phyloP scores from a whole-genome alignment of 2,113 vertebrate species.

The Stegastes partitus region DNA sequence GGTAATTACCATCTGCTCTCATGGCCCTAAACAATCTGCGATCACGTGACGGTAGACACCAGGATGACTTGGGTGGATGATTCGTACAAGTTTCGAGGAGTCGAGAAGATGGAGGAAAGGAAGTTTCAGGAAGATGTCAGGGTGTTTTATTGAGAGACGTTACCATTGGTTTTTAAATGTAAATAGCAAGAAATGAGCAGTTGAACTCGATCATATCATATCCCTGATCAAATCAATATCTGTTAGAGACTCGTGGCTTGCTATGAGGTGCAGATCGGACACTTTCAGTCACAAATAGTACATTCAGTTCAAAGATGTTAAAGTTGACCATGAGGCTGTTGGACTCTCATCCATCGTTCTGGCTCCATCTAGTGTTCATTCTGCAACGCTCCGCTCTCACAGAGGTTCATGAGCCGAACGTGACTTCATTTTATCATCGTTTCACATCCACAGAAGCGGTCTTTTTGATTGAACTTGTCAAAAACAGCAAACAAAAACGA shows the following conservation, averaged over 20 bases:
- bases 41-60: conserved; percentile 24
- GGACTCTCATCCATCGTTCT: neutral
- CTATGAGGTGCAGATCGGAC: no score
- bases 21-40: conserved; percentile 40
- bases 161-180: no score
- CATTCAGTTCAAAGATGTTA: neutral
- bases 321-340: neutral
- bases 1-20: conserved; percentile 61
- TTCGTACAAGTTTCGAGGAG: neutral
- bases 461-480: no score
- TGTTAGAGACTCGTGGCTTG: no score
- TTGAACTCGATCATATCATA: no score
- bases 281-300: neutral
- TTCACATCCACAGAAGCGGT: neutral
- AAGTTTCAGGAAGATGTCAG: neutral
- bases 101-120: neutral
- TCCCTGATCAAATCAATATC: no score
- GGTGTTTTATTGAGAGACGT: neutral
- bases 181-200: no score
- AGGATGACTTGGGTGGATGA: neutral
- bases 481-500: no score
- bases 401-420: neutral
- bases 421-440: neutral
- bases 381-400: neutral
- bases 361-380: conserved; percentile 42